phyloP scores from a whole-genome alignment of 2,113 vertebrate species.

The Orthonyx spaldingii region DNA sequence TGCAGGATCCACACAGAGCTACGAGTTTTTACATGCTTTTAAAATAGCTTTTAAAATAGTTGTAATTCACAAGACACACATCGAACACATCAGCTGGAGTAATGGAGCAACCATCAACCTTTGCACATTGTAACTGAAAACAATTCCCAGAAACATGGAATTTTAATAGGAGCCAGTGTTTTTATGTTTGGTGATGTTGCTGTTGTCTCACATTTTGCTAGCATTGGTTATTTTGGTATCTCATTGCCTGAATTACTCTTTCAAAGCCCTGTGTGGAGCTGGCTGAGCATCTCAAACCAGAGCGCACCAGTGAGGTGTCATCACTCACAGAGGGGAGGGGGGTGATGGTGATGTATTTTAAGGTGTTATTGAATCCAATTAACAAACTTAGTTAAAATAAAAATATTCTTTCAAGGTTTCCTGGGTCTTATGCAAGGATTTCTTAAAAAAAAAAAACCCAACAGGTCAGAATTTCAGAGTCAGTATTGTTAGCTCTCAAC shows the following conservation, averaged over 20 bases:
- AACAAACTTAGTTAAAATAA: neutral
- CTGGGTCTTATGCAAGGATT: neutral
- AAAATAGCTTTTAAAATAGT: neutral
- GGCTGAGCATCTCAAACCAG: neutral
- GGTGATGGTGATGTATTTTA: neutral
- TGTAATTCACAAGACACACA: rapidly evolving
- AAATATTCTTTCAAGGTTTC: neutral
- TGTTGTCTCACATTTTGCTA: neutral
- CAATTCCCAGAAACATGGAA: neutral
- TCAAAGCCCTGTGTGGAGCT: neutral
- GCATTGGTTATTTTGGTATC: neutral
- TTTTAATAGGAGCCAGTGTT: neutral
- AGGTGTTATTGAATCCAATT: neutral
- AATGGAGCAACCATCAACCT: neutral
- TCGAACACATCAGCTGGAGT: neutral
- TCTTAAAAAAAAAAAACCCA: neutral
- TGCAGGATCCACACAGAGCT: neutral
- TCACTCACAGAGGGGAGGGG: neutral
- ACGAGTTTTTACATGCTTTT: rapidly evolving
- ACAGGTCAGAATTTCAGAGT: neutral
- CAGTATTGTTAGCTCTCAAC: neutral
- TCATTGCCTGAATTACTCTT: neutral
- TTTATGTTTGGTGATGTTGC: neutral
- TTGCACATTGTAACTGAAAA: neutral
- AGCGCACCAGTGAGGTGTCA: neutral